Conservation (phyloP, 2,113 vertebrate species). For the Origma solitaria region DNA sequence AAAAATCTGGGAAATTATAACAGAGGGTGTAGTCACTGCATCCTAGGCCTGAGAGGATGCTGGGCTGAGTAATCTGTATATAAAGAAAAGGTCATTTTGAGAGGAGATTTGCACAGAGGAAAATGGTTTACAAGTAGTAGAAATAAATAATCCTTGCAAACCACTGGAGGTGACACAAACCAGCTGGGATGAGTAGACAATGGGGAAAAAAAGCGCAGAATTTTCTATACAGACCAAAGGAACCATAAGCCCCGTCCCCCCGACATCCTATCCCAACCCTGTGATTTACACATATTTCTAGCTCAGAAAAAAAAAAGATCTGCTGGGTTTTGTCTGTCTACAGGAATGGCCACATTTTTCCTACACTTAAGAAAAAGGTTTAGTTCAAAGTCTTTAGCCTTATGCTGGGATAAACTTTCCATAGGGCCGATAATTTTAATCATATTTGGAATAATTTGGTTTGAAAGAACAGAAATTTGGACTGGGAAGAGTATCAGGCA, state of each 20-base stretch:
- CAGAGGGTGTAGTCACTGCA: not conserved
- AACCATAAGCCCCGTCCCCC: not conserved
- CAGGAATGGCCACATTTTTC: not conserved
- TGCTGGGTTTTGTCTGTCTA: not conserved
- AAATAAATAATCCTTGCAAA: slow-evolving; percentile 2
- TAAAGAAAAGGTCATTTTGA: not conserved
- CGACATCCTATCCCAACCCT: not conserved
- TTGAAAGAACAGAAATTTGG: not conserved
- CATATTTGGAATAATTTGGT: not conserved
- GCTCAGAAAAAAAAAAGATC: not conserved
- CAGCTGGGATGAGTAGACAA: not conserved
- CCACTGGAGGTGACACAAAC: not conserved
- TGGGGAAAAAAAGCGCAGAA: not conserved
- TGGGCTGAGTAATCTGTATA: not conserved
- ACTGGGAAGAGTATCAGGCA: not conserved
- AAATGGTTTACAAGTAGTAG: not conserved
- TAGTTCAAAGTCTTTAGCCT: not conserved
- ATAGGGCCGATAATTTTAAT: not conserved
- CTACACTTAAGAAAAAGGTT: not conserved
- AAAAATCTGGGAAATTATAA: not conserved
- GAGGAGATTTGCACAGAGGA: not conserved
- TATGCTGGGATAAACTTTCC: not conserved
- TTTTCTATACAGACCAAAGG: not conserved
- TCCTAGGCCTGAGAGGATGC: not conserved
- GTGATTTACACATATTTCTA: not conserved